phyloP scores from a whole-genome alignment of 2,113 vertebrate genomes.

The Poicephalus gulielmi region DNA sequence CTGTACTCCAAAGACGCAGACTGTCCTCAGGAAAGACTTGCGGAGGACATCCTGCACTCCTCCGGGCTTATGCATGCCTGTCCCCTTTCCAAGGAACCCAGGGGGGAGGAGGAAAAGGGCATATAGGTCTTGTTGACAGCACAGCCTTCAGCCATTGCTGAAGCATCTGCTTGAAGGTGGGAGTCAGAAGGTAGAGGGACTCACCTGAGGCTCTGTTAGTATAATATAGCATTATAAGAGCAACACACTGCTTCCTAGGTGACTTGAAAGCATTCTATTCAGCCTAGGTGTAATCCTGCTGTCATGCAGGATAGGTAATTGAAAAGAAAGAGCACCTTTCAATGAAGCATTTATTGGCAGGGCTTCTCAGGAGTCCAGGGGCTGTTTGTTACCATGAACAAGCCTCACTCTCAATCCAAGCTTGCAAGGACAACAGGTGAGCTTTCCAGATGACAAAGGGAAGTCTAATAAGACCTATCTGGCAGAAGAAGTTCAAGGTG shows the following conservation, averaged over 20 bases:
- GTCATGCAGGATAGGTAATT: background rate
- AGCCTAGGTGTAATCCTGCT: background rate
- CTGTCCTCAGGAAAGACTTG: background rate
- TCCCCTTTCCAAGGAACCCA: background rate
- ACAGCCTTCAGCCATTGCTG: background rate
- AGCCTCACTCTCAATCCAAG: background rate
- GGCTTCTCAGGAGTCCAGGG: background rate
- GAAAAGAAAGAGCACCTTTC: background rate
- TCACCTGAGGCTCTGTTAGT: background rate
- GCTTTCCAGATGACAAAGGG: background rate
- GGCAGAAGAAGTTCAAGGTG: background rate
- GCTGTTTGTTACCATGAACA: background rate
- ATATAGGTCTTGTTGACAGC: fast-evolving
- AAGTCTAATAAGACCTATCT: background rate
- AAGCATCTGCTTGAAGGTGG: background rate
- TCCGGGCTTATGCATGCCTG: background rate
- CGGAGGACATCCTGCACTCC: background rate
- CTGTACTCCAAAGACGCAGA: background rate
- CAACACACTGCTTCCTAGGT: background rate
- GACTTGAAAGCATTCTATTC: background rate
- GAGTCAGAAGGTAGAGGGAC: background rate
- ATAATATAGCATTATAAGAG: background rate
- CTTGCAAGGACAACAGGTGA: background rate
- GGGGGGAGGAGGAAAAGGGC: background rate
- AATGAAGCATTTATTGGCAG: background rate